A percentile compares a stretch with the other conserved stretches of the same genome.
These are phyloP conservation scores for Maccullochella peelii DNA, from an alignment of 2,113 vertebrate genomes.

Conservation along the genomic window DNA sequence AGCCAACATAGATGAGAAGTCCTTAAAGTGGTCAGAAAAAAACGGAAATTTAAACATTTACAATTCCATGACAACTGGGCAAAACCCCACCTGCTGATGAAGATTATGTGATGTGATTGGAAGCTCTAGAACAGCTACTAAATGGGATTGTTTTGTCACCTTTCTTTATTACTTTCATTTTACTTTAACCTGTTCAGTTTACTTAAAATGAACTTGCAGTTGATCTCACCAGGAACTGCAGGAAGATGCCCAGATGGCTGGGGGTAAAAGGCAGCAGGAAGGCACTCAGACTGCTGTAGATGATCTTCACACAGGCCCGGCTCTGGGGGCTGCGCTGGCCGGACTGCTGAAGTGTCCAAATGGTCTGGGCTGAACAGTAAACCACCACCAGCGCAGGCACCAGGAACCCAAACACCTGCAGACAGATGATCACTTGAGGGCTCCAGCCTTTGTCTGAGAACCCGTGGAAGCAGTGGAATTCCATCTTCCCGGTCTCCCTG, in stretches of 20 bases:
- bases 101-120: not conserved
- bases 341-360: constrained; percentile 78
- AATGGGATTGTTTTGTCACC: not conserved
- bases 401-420: constrained; percentile 91
- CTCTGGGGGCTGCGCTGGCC: constrained; percentile 56
- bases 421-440: constrained; percentile 73
- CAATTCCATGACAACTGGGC: not conserved
- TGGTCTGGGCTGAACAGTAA: constrained; percentile 85
- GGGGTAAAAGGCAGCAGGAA: constrained; percentile 92
- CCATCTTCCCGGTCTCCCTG: rapidly evolving
- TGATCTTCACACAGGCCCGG: constrained; percentile 83
- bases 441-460: constrained; percentile 86
- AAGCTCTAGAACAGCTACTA: not conserved
- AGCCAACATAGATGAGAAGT: not conserved
- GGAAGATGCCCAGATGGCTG: constrained; percentile 86
- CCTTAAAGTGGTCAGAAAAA: not conserved
- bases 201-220: not conserved
- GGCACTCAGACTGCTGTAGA: constrained; percentile 86
- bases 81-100: not conserved
- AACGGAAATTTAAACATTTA: not conserved
- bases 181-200: not conserved
- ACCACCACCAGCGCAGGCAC: constrained; percentile 85
- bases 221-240: constrained; percentile 89
- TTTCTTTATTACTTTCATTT: not conserved
- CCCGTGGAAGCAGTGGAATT: constrained; percentile 85